Base-by-base conservation (phyloP, 2,113 vertebrate species). In the Nothocercus nigrocapillus region DNA sequence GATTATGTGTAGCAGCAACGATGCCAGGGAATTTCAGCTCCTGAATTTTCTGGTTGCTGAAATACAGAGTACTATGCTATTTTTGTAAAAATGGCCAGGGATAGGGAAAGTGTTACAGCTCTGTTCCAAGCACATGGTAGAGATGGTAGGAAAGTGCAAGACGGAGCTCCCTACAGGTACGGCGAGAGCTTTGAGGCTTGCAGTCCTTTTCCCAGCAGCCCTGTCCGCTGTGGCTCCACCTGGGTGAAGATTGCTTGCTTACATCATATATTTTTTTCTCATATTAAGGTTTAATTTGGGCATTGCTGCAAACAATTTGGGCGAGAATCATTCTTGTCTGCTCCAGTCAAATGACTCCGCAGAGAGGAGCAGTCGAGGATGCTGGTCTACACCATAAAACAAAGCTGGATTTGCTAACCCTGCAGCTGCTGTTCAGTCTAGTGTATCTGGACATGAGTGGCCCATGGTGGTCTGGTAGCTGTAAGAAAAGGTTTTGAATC, bases 331-430 rank as follows among this genome's bases (percentile, higher is more conserved):
- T 24, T 21, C 22, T n/a, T 36, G 8, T 40, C 49, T 47, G 20
- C 24, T 66, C 24, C 36, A 68, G 69, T 20, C 42, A 47, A 72
- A 63, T 11, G 28, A 28, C 15, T 72, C 45, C 45, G 25, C 3
- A 1, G 0, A 2, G 11, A 16, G 53, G 47, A 15, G 19, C 54
- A 58, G 20, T 20, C 25, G 21, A 8, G 36, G 8, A 38, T 15
- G 56, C 7, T 24, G 25, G 6, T 30, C 58, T 68, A 13, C 28
- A 61, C 42, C 7, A 38, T 8, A 38, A 63, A 32, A 42, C 11
- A 21, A 40, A 34, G 30, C 4, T 32, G 49, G 17, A 4, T 62
- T 58, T 82, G n/a, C 22, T 32, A 5, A 16, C 44, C 67, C 38
- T 61, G 28, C 54, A 85, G 80, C 61, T 88, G 90, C 58, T 69